Conservation (phyloP, 1,140 invertebrate genomes). For the Diabrotica undecimpunctata region DNA sequence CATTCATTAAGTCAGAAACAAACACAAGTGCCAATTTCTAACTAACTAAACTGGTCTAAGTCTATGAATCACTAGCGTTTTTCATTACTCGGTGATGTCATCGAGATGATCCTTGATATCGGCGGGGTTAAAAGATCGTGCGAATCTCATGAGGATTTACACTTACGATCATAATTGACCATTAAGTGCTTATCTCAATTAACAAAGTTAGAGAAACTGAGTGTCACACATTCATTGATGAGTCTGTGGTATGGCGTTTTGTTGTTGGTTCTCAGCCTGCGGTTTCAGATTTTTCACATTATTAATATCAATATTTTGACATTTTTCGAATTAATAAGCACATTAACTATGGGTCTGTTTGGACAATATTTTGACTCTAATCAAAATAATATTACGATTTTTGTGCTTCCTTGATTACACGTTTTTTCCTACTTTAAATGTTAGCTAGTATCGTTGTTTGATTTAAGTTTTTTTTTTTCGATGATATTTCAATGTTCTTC, state of each 20-base stretch:
- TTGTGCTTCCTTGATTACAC: too few species aligned
- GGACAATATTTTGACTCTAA: too few species aligned
- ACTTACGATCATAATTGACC: constrained; percentile 32
- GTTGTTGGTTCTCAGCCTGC: neutral
- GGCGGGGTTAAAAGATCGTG: constrained; percentile 36
- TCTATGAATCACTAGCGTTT: constrained; percentile 34
- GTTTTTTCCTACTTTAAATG: too few species aligned
- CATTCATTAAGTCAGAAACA: constrained; percentile 22
- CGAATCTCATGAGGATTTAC: constrained; percentile 37
- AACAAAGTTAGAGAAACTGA: constrained; percentile 27
- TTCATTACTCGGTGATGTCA: constrained; percentile 34
- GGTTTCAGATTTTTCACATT: neutral
- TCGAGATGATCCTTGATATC: constrained; percentile 30
- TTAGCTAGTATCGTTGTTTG: too few species aligned
- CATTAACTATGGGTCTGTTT: too few species aligned
- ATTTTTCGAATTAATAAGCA: too few species aligned
- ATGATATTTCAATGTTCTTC: too few species aligned
- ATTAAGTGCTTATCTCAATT: constrained; percentile 27
- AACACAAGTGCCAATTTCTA: constrained; percentile 26
- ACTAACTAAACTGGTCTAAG: constrained; percentile 9
- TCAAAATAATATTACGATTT: too few species aligned
- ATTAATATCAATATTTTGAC: too few species aligned
- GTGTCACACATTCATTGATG: constrained; percentile 27
- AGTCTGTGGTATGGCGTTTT: neutral
- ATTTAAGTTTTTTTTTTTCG: too few species aligned